Conservation (phyloP, 2,888 invertebrate genomes). For the Apamea monoglypha region DNA sequence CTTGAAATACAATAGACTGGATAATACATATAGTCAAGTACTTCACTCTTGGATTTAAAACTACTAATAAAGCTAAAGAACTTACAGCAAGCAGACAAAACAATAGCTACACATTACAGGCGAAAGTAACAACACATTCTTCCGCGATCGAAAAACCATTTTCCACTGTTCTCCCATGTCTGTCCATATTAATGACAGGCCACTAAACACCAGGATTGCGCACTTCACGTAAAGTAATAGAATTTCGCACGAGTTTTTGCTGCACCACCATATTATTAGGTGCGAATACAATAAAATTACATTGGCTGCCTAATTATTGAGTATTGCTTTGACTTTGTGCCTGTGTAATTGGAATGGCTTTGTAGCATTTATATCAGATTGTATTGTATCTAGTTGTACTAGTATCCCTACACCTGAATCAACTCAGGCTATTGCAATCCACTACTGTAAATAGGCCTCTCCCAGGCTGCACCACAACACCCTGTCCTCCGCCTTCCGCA, state of each 20-base stretch:
- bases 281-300: slow-evolving; percentile 67
- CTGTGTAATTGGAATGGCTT: slow-evolving; percentile 25
- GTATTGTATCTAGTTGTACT: not conserved
- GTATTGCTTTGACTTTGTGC: slow-evolving; percentile 37
- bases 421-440: not conserved
- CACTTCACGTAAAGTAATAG: slow-evolving; percentile 46
- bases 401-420: not conserved
- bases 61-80: not conserved
- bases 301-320: slow-evolving; percentile 43
- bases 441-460: not conserved
- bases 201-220: slow-evolving; percentile 53
- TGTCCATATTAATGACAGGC: slow-evolving; percentile 51
- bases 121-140: slow-evolving; percentile 34
- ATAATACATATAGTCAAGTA: not conserved
- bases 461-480: not conserved
- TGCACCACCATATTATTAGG: slow-evolving; percentile 47
- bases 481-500: not conserved
- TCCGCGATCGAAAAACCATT: slow-evolving; percentile 50
- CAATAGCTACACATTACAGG: not conserved
- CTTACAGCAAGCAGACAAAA: not conserved
- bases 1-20: not conserved
- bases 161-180: slow-evolving; percentile 60
- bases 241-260: slow-evolving; percentile 66
- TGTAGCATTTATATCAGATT: not conserved
- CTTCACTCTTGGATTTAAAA: not conserved